A percentile compares a stretch with the other conserved stretches of the same genome.
These are phyloP conservation scores for Heliconius hewitsoni DNA, from an alignment of 1,140 invertebrate species.

Conservation along the genomic window DNA sequence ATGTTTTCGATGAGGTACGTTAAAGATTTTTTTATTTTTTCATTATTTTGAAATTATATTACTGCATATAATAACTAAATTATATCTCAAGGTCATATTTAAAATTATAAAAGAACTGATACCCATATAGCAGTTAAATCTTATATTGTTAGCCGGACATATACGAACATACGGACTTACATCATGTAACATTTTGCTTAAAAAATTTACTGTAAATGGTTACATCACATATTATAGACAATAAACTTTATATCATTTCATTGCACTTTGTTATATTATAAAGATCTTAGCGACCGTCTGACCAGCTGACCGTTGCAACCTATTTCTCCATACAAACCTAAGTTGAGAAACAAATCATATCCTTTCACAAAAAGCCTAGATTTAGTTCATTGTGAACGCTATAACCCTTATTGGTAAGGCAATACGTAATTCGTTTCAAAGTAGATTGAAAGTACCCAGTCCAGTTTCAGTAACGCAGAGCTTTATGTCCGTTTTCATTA, in stretches of 20 bases:
- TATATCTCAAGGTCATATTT: no score
- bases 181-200: no score
- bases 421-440: conserved; percentile 20
- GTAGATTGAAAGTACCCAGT: conserved; percentile 35
- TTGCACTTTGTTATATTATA: background rate
- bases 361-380: conserved; percentile 34
- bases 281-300: background rate
- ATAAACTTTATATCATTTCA: background rate
- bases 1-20: no score
- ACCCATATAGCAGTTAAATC: no score
- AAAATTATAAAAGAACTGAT: no score
- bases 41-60: no score
- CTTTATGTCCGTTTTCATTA: conserved; percentile 29
- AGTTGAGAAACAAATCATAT: conserved; percentile 33
- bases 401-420: conserved; percentile 19
- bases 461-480: conserved; percentile 36
- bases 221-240: background rate
- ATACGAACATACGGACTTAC: no score
- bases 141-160: no score
- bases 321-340: conserved; percentile 30
- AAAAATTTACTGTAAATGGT: background rate
- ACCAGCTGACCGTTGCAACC: conserved; percentile 17
- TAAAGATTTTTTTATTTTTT: no score
- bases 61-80: no score
- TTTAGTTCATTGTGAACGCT: conserved; percentile 6